phyloP scores from a whole-genome alignment of 2,113 vertebrate genomes.

The Heloderma charlesbogerti region DNA sequence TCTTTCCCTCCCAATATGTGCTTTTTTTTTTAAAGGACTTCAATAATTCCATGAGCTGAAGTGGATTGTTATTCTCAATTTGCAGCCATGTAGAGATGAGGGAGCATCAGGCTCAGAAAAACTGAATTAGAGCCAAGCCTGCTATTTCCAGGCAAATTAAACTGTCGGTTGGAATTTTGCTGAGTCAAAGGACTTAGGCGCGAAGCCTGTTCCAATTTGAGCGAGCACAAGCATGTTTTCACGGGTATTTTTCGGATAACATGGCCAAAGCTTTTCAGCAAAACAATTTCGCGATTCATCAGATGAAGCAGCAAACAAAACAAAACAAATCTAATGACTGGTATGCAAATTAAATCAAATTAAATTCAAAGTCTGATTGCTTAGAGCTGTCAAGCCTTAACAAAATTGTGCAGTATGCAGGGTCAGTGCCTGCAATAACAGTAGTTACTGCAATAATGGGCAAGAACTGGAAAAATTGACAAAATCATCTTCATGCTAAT shows the following conservation, averaged over 20 bases:
- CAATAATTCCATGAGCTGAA: background rate
- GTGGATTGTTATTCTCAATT: background rate
- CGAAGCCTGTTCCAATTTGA: background rate
- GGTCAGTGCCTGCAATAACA: background rate
- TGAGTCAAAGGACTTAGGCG: background rate
- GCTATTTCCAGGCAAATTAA: background rate
- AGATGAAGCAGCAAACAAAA: background rate
- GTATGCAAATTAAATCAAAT: background rate
- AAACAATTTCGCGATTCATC: background rate
- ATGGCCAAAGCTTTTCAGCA: background rate
- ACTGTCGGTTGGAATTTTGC: background rate
- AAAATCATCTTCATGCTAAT: background rate
- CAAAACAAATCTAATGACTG: background rate
- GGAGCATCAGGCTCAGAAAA: background rate
- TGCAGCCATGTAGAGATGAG: background rate
- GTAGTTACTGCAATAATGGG: background rate
- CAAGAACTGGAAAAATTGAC: background rate
- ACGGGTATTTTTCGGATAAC: background rate
- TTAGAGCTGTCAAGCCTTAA: background rate
- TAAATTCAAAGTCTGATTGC: background rate
- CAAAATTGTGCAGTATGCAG: background rate
- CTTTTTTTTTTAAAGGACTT: background rate
- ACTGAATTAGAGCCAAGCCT: background rate
- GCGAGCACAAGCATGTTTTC: background rate
- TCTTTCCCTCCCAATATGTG: background rate